Percentiles rank a stretch among this genome's conserved stretches.
phyloP scores from a whole-genome alignment of 2,113 vertebrate species.

The Brevimyrus niger region DNA sequence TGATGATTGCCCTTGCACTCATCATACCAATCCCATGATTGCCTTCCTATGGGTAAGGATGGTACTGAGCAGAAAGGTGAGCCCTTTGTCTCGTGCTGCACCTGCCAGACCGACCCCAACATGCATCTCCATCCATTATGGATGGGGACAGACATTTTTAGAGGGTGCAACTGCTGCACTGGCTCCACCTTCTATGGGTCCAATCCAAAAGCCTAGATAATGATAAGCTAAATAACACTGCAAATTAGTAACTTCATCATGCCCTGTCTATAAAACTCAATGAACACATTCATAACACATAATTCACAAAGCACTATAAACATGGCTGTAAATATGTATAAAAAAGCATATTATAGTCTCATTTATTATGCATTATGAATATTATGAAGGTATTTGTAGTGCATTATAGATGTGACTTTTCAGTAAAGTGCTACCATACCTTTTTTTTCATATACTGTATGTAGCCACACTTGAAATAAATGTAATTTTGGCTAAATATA shows the following conservation, averaged over 20 bases:
- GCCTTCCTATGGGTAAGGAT: too few species aligned
- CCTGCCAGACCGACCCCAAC: not conserved
- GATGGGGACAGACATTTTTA: not conserved
- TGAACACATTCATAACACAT: too few species aligned
- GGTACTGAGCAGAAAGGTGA: not conserved
- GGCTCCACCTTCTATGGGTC: not conserved
- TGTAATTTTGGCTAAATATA: not conserved
- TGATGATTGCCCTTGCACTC: not conserved
- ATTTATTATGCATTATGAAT: too few species aligned
- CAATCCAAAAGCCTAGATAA: not conserved
- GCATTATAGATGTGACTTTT: not conserved
- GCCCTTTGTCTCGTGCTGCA: not conserved
- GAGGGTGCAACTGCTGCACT: not conserved
- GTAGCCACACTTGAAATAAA: not conserved
- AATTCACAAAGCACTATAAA: too few species aligned
- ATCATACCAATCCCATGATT: too few species aligned
- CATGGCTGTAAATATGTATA: too few species aligned
- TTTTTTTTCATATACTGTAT: not conserved
- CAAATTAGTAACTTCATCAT: too few species aligned
- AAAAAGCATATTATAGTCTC: too few species aligned
- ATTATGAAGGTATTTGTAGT: not conserved
- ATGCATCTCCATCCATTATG: not conserved
- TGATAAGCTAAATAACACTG: not conserved
- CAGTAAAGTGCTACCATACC: not conserved
- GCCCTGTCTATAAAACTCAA: too few species aligned